Percentiles rank a stretch among this genome's conserved stretches.
phyloP scores from a whole-genome alignment of 2,797 vertebrate species.

The Poliocrania exsul region DNA sequence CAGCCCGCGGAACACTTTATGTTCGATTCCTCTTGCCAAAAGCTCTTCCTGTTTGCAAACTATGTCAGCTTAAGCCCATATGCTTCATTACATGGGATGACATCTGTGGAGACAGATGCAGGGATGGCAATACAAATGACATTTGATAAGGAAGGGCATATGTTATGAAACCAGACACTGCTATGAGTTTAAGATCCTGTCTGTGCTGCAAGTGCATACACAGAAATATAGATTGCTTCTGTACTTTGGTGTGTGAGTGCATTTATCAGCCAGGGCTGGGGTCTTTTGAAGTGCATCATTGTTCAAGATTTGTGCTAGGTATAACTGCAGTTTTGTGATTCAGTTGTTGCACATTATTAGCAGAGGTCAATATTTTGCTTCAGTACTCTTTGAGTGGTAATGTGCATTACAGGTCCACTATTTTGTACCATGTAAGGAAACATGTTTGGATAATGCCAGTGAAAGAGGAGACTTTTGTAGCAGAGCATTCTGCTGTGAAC shows the following conservation, averaged over 20 bases:
- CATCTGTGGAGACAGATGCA: conserved; percentile 73
- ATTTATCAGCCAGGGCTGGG: neutral
- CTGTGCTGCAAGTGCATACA: neutral
- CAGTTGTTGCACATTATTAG: neutral
- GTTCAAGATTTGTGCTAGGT: neutral
- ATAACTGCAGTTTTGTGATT: neutral
- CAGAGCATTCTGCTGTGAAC: neutral
- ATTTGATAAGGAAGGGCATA: conserved; percentile 72
- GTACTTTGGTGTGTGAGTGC: neutral
- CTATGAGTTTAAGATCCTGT: conserved; percentile 1
- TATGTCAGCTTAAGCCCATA: conserved; percentile 72
- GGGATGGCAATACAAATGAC: conserved; percentile 62
- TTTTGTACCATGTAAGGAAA: neutral
- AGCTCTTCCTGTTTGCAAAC: conserved; percentile 70
- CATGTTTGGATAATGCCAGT: rapidly evolving
- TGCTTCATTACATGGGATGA: conserved; percentile 71
- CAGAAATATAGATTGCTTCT: neutral
- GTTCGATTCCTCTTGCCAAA: conserved; percentile 44
- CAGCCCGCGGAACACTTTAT: conserved; percentile 62
- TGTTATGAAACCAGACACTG: conserved; percentile 62
- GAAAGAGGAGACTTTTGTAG: neutral
- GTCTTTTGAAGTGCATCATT: neutral
- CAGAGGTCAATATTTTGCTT: neutral
- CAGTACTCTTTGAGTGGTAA: neutral
- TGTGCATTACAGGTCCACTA: neutral